Evolutionary conservation across 1,140 invertebrate species (phyloP), one percentile per base, ranked within the genome.

Genomic region (Papilio aristodemus): DNA sequence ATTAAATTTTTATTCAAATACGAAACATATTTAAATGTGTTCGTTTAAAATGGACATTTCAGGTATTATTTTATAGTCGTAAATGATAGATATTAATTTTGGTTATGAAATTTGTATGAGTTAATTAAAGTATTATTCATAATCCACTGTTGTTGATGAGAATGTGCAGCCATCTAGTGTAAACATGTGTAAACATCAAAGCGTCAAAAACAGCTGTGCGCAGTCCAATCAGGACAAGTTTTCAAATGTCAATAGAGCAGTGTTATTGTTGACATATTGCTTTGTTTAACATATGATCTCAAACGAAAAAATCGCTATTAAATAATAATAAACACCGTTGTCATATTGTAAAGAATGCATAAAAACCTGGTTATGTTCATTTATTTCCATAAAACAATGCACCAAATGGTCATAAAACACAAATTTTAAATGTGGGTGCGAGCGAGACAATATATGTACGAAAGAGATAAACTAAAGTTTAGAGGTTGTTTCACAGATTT

Each of bases 151-250:
- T 88, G 84, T 78, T 79, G 75, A 58, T 79, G 36, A 68, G 69
- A 70, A 68, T 71, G 62, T 79, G 79, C 71, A 73, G 83, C 82
- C 81, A 87, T 84, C 88, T 90, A 79, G 68, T 70, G 43, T n/a
- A 36, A 1, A 22, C n/a, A 22, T 71, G 17, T 60, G 6, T n/a
- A 74, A 67, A 80, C 39, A 68, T 74, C 69, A 66, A 78, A 60
- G 74, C 81, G 86, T 88, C 85, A 89, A 88, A 89, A 90, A 88
- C 88, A 90, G 88, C 88, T 90, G 88, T 86, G 71, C 71, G 14
- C 37, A 17, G 70, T 74, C 87, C 87, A 87, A 88, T 90, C 79
- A 83, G 67, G 78, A 71, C 59, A 59, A 32, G 57, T 60, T 41
- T 27, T 71, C 60, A 62, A 76, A 76, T 86, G 81, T 87, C 82